Evolutionary conservation across 92 coral and sea anemone genomes (phyloP), one percentile per base, ranked within the genome.

Genomic region (Anthopleura xanthogrammica): DNA sequence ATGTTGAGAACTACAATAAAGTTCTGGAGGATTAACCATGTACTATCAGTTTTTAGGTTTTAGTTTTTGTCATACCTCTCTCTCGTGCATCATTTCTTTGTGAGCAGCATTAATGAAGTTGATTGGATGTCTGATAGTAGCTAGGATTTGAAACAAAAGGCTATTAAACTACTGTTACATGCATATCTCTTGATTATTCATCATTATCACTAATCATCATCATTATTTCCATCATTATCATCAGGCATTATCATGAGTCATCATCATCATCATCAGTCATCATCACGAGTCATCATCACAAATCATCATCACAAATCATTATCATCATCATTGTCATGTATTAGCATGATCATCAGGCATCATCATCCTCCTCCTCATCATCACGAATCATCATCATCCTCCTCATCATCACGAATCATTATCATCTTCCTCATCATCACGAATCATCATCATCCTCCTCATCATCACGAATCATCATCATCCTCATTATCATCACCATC

Each of bases 31-130:
- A 36, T 68, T 8, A 29, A 68, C 29, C 1, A 68, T 11, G 41
- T 14, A 24, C 43, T 19, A 20, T 62, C 70, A 17, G 17, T 1
- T 62, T 22, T 19, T 62, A 12, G 8, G 0, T 19, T 19, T 19
- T 3, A 0, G 24, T 19, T 22, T 19, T 19, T 19, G 7, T 19
- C 86, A 60, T 81, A 96, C 99, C 96, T 94, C 92, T 89, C 99
- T 87, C 58, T 96, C 99, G 70, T 95, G 89, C 77, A 94, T 92
- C 93, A 95, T 86, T 83, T 96, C 99, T 83, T 91, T 89, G 24
- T 96, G 99, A 36, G 93, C 94, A 41, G 99, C 99, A 89, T 96
- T 97, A 12, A 89, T 89, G 86, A 96, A 96, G 92, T 94, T 94
- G 73, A 96, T 92, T 14, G 97, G 95, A 76, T 96, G 99, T 64